Conservation (phyloP, 2,888 invertebrate species). For the Pollenia amentaria region DNA sequence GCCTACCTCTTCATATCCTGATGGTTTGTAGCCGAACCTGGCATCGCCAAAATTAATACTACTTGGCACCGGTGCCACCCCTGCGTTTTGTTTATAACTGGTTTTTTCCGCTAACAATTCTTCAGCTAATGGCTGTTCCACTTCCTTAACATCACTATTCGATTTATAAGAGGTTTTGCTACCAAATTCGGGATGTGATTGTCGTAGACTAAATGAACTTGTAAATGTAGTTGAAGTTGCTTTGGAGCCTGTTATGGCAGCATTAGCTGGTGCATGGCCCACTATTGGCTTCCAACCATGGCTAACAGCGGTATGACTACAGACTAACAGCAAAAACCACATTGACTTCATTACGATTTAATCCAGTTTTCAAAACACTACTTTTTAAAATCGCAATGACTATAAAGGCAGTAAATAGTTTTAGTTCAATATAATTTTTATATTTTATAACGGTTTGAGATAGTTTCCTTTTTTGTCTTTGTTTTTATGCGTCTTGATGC, state of each 20-base stretch:
- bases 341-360: conserved; percentile 51
- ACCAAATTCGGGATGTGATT: conserved; percentile 82
- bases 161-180: conserved; percentile 66
- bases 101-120: conserved; percentile 59
- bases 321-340: conserved; percentile 57
- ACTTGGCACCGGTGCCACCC: conserved; percentile 34
- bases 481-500: conserved; percentile 71
- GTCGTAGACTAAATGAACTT: conserved; percentile 80
- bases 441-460: conserved; percentile 48
- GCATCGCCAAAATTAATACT: conserved; percentile 70
- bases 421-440: background rate
- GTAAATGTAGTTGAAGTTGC: conserved; percentile 71
- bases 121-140: conserved; percentile 48
- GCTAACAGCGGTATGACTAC: conserved; percentile 33
- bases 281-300: conserved; percentile 80
- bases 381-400: conserved; percentile 15
- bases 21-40: conserved; percentile 75
- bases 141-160: conserved; percentile 52
- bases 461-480: conserved; percentile 15
- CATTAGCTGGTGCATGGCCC: conserved; percentile 68
- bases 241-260: conserved; percentile 66
- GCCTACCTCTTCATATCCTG: conserved; percentile 75
- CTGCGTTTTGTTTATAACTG: conserved; percentile 68
- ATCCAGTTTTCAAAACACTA: conserved; percentile 49
- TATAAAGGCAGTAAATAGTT: background rate